A percentile compares a stretch with the other conserved stretches of the same genome.
Evolutionary conservation across 92 coral and sea anemone species (phyloP).

Genomic region (Epizoanthus rinbou): DNA sequence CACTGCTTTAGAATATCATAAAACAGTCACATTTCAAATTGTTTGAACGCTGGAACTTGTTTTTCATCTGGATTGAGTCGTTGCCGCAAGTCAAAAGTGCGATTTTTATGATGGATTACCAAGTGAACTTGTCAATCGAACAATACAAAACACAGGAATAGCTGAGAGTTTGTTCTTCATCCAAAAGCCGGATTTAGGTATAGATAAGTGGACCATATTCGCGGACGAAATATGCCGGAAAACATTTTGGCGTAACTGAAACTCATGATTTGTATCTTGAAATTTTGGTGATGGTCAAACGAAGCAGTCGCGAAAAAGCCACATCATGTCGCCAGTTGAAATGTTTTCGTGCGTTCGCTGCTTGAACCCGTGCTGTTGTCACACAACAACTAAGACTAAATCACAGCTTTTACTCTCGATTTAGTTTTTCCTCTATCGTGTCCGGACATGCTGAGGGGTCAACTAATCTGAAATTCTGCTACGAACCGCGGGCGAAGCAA

Average conservation of each 20-base stretch:
- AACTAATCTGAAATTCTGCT: conserved; percentile 43
- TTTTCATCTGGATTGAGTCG: too few relatives aligned
- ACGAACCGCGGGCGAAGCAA: conserved; percentile 41
- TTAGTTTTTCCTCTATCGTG: conserved; percentile 46
- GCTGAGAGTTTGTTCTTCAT: too few relatives aligned
- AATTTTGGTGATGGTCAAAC: too few relatives aligned
- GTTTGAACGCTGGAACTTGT: conserved; percentile 34
- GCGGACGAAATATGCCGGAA: too few relatives aligned
- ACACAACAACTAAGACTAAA: conserved; percentile 21
- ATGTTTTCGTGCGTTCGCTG: too few relatives aligned
- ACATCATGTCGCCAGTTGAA: too few relatives aligned
- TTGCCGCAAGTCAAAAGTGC: conserved; percentile 3
- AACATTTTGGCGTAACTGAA: too few relatives aligned
- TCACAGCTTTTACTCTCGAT: conserved; percentile 44
- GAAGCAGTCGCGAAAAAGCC: too few relatives aligned
- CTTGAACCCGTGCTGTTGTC: too few relatives aligned
- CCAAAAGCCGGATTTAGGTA: too few relatives aligned
- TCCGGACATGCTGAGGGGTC: conserved; percentile 52
- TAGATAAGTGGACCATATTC: too few relatives aligned
- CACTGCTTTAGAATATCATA: conserved; percentile 3
- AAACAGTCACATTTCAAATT: not conserved
- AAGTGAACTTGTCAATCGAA: conserved; percentile 26
- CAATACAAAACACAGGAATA: conserved; percentile 6
- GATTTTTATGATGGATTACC: conserved; percentile 35
- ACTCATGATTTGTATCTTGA: too few relatives aligned